Conservation (phyloP, 2,113 vertebrate genomes). For the Labeo catla region DNA sequence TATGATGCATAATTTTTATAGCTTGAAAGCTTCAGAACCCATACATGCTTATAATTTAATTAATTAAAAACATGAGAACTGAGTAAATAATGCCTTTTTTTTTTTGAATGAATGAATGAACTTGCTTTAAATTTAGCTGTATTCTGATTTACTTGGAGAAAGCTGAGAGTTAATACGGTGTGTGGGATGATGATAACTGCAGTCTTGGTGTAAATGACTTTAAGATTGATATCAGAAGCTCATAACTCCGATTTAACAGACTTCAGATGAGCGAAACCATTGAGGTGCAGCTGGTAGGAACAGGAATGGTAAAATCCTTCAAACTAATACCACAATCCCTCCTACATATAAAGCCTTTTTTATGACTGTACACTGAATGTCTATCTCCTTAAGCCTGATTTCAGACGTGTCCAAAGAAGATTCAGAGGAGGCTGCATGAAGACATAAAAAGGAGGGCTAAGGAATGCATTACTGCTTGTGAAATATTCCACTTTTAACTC, state of each 20-base stretch:
- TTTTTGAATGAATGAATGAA: neutral
- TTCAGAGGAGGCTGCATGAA: neutral
- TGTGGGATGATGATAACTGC: constrained; percentile 11
- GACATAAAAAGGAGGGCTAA: constrained; percentile 31
- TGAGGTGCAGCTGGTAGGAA: constrained; percentile 9
- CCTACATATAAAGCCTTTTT: neutral
- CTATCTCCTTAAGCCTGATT: constrained; percentile 23
- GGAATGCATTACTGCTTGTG: constrained; percentile 48
- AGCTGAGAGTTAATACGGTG: neutral
- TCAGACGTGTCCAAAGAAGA: constrained; percentile 4
- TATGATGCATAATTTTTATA: neutral
- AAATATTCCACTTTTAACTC: constrained; percentile 55
- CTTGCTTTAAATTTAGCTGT: neutral
- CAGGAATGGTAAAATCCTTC: neutral
- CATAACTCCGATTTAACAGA: constrained; percentile 20
- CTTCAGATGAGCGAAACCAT: neutral
- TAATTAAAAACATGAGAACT: neutral
- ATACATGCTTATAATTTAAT: neutral
- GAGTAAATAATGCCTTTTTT: neutral
- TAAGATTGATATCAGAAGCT: constrained; percentile 37
- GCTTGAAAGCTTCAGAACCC: neutral
- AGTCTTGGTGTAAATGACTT: constrained; percentile 31
- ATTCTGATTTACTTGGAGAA: neutral
- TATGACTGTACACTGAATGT: constrained; percentile 55
- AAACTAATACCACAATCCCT: constrained; percentile 5